phyloP scores from a whole-genome alignment of 2,888 invertebrate genomes.

The Andrena chrysosceles region DNA sequence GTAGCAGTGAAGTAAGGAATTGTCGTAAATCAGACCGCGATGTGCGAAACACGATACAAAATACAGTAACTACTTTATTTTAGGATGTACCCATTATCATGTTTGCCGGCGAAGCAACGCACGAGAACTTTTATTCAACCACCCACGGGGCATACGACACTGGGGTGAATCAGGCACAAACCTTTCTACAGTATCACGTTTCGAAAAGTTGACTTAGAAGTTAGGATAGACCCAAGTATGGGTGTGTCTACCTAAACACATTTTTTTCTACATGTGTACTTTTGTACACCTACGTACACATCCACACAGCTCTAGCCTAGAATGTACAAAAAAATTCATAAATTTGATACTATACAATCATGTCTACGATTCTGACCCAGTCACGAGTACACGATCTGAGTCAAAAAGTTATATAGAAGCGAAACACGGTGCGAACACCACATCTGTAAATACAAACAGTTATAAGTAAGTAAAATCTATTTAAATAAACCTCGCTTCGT shows the following conservation, averaged over 20 bases:
- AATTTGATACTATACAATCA: constrained; percentile 27
- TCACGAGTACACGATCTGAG: background rate
- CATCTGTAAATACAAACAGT: constrained; percentile 14
- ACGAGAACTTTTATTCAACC: constrained; percentile 88
- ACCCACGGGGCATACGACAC: constrained; percentile 89
- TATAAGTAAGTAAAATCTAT: background rate
- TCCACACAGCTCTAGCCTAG: background rate
- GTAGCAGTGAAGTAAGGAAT: constrained; percentile 68
- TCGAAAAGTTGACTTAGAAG: constrained; percentile 23
- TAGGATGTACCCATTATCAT: constrained; percentile 86
- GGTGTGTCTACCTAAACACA: background rate
- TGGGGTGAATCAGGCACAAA: constrained; percentile 86
- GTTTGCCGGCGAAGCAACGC: constrained; percentile 89
- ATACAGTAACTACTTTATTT: constrained; percentile 40
- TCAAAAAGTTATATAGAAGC: background rate
- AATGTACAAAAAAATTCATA: constrained; percentile 6
- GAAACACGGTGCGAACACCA: background rate
- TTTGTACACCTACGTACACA: background rate
- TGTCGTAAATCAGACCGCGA: background rate
- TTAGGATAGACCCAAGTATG: background rate
- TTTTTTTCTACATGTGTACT: constrained; percentile 15
- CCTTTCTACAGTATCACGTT: constrained; percentile 79
- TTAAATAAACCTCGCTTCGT: constrained; percentile 20
- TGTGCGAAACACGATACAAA: background rate
- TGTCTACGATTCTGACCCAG: background rate